Percentiles rank a stretch among this genome's conserved stretches.
Conservation (phyloP, 2,797 vertebrate species). For the Bradypodion ventrale region DNA sequence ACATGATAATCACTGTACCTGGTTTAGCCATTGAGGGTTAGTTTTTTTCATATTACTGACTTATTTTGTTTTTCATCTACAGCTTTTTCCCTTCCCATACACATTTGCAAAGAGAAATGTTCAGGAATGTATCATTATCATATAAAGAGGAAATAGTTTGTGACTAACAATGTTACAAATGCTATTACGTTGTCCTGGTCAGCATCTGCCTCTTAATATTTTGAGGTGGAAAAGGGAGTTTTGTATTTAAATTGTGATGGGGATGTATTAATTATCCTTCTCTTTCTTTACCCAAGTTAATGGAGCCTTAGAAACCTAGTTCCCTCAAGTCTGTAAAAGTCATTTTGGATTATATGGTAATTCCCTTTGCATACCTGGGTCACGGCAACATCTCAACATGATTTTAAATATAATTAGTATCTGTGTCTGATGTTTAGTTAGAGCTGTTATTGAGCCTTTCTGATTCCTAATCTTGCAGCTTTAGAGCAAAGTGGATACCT, state of each 20-base stretch:
- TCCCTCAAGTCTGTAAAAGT: neutral
- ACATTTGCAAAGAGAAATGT: neutral
- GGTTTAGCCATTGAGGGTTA: neutral
- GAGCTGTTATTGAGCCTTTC: neutral
- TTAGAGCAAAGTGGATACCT: neutral
- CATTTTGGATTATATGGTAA: neutral
- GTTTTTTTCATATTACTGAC: constrained; percentile 2
- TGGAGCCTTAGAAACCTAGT: neutral
- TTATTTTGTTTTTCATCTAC: neutral
- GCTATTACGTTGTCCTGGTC: neutral
- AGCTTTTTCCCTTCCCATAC: constrained; percentile 7
- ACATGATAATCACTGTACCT: neutral
- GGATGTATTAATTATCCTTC: neutral
- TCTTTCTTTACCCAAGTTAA: neutral
- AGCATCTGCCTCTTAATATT: neutral
- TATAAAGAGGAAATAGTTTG: neutral
- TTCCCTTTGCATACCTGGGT: neutral
- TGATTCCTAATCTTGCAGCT: constrained; percentile 1
- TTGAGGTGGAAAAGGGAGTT: neutral
- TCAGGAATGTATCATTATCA: constrained; percentile 3
- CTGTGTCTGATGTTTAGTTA: neutral
- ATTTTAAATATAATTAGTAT: neutral
- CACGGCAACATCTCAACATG: neutral
- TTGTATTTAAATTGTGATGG: neutral
- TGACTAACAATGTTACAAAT: neutral